Evolutionary conservation across 2,888 invertebrate genomes (phyloP).

Genomic region (Lamellibrachia satsuma): DNA sequence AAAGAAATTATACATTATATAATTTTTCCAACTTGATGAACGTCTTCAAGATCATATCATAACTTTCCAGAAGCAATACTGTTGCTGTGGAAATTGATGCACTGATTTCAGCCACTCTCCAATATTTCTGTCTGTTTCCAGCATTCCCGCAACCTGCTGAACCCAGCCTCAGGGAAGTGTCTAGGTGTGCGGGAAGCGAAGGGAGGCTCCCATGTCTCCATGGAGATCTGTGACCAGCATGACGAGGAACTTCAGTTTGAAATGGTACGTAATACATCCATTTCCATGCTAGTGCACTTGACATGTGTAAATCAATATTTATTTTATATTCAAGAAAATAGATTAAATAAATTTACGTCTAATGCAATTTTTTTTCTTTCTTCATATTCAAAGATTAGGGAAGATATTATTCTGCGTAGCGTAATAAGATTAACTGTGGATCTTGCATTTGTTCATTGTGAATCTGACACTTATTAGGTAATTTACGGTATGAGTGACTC

Average conservation of each 20-base stretch:
- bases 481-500: too few relatives aligned
- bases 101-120: constrained; percentile 46
- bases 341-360: too few relatives aligned
- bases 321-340: too few relatives aligned
- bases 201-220: constrained; percentile 45
- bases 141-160: constrained; percentile 43
- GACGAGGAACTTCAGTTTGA: constrained; percentile 32
- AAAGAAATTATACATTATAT: too few relatives aligned
- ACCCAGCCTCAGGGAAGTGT: constrained; percentile 56
- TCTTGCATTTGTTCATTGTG: not conserved
- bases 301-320: too few relatives aligned
- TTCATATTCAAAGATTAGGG: too few relatives aligned
- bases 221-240: constrained; percentile 49
- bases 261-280: constrained; percentile 30
- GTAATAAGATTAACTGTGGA: not conserved
- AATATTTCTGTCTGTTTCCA: not conserved
- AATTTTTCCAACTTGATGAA: too few relatives aligned
- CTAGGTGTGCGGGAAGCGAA: constrained; percentile 43
- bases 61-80: too few relatives aligned
- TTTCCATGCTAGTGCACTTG: too few relatives aligned
- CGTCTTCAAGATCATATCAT: too few relatives aligned
- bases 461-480: not conserved
- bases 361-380: too few relatives aligned
- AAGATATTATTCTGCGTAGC: too few relatives aligned
- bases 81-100: not conserved